Evolutionary conservation across 2,113 vertebrate genomes (phyloP).

Genomic region (Perca fluviatilis): DNA sequence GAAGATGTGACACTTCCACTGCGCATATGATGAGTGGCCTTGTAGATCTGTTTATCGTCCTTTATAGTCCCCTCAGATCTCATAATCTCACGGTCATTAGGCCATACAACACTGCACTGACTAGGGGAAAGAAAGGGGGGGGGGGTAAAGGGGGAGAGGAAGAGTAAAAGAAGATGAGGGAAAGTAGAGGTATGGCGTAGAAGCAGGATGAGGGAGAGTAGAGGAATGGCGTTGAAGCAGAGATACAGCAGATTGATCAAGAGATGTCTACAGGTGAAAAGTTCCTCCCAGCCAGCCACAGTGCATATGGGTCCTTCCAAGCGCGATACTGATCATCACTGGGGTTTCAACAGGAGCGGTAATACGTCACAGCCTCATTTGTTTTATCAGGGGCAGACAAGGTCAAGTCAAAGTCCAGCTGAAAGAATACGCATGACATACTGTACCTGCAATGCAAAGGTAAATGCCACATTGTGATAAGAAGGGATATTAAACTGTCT

Average conservation of each 20-base stretch:
- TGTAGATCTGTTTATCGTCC: background rate
- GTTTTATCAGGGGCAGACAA: conserved; percentile 17
- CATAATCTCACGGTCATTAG: conserved; percentile 86
- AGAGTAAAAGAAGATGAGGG: background rate
- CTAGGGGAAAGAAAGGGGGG: conserved; percentile 20
- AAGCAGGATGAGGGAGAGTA: conserved; percentile 2
- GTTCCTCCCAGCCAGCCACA: conserved; percentile 72
- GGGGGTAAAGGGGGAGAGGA: background rate
- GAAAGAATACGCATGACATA: conserved; percentile 1
- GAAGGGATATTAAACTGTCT: conserved; percentile 16
- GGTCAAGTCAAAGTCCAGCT: conserved; percentile 34
- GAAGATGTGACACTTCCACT: background rate
- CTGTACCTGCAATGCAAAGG: conserved; percentile 6
- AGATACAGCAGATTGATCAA: conserved; percentile 9
- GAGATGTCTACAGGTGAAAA: conserved; percentile 27
- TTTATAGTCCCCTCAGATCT: conserved; percentile 84
- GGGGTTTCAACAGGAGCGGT: conserved; percentile 57
- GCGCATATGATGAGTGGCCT: background rate
- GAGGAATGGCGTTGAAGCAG: conserved; percentile 13
- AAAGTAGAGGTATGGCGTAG: conserved; percentile 7
- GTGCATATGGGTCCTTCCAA: conserved; percentile 83
- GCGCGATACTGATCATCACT: conserved; percentile 88
- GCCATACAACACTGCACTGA: conserved; percentile 79
- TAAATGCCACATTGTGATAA: conserved; percentile 50
- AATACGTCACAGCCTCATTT: background rate